Evolutionary conservation across 2,888 invertebrate species (phyloP).

Genomic region (Hedychridium roseum): DNA sequence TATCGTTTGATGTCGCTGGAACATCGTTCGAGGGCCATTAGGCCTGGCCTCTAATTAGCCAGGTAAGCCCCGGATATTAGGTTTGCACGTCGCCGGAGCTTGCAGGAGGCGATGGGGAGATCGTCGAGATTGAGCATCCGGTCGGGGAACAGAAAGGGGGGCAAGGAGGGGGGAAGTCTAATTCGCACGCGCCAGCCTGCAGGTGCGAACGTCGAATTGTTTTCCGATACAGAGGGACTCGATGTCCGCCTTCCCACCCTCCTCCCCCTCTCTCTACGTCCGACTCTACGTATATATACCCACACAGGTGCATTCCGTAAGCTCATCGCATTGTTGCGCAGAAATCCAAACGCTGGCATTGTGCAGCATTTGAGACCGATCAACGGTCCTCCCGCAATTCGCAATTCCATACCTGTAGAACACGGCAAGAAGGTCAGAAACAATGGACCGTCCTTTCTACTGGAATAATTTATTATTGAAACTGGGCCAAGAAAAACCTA

Average conservation of each 20-base stretch:
- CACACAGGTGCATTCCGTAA: too few species aligned
- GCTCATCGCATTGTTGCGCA: too few species aligned
- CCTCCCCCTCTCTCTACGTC: background rate
- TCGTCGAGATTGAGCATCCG: background rate
- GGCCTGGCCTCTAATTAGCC: slow-evolving; percentile 44
- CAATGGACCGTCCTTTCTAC: background rate
- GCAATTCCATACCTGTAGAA: slow-evolving; percentile 9
- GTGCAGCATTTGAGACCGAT: background rate
- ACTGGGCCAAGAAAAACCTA: slow-evolving; percentile 4
- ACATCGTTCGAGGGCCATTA: slow-evolving; percentile 41
- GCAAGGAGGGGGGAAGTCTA: slow-evolving; percentile 13
- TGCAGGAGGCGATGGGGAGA: slow-evolving; percentile 6
- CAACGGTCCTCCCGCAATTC: background rate
- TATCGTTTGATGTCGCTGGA: slow-evolving; percentile 27
- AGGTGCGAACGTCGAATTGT: slow-evolving; percentile 49
- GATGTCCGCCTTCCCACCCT: slow-evolving; percentile 3
- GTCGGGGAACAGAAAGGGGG: too few species aligned
- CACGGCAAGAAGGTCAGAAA: slow-evolving; percentile 1
- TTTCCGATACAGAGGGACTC: slow-evolving; percentile 47
- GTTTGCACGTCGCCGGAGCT: slow-evolving; percentile 31
- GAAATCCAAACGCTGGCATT: slow-evolving; percentile 3
- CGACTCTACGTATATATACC: background rate
- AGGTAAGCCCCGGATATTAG: slow-evolving; percentile 45
- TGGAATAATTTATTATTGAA: slow-evolving; percentile 3
- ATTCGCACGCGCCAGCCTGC: slow-evolving; percentile 32